Evolutionary conservation across 2,797 vertebrate species (phyloP).

Genomic region (Smutsia gigantea): DNA sequence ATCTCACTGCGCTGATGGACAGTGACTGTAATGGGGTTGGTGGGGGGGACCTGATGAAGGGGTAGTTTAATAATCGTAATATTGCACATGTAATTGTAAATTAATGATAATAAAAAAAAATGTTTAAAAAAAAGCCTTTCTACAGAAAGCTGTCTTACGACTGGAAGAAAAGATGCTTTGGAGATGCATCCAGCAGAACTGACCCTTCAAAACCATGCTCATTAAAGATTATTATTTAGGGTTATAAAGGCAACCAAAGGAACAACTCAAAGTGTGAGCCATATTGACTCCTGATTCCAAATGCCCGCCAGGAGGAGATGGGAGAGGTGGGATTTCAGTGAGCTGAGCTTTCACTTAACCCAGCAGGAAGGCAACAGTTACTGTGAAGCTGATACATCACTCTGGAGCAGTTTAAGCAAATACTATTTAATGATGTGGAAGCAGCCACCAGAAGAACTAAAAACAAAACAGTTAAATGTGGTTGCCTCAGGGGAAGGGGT

Average conservation of each 20-base stretch:
- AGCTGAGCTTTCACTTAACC: background rate
- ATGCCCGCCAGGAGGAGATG: background rate
- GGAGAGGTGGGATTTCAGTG: background rate
- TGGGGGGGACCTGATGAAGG: too few relatives aligned
- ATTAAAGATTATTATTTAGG: background rate
- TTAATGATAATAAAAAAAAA: too few relatives aligned
- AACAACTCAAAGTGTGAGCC: background rate
- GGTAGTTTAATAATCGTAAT: too few relatives aligned
- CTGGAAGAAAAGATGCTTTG: background rate
- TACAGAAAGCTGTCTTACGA: background rate
- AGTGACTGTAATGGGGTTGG: too few relatives aligned
- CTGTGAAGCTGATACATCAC: background rate
- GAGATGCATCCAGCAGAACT: background rate
- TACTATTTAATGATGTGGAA: background rate
- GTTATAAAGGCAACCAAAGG: background rate
- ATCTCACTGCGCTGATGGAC: too few relatives aligned
- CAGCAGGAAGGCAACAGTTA: background rate
- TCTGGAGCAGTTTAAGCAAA: conserved; percentile 37
- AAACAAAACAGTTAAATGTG: background rate
- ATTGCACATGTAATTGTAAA: too few relatives aligned
- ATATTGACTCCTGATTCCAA: background rate
- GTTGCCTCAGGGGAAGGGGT: background rate
- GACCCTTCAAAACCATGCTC: background rate
- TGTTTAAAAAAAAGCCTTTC: too few relatives aligned
- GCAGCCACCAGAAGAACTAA: background rate